Evolutionary conservation across 2,888 invertebrate species (phyloP), one percentile per base, ranked within the genome.

Genomic region (Mythimna impura): DNA sequence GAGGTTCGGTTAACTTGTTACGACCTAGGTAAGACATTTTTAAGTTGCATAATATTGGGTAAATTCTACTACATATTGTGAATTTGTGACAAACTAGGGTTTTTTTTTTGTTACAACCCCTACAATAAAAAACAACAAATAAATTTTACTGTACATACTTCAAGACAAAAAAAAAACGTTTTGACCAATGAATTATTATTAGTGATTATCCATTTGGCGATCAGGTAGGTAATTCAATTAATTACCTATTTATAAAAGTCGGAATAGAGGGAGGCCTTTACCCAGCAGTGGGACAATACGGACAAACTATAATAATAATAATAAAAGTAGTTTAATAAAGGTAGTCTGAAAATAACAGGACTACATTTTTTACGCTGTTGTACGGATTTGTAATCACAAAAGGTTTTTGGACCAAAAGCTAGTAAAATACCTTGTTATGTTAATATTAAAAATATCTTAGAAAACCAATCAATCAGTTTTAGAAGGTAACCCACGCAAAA

Each of bases 1-100:
- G 20, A 62, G 20, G n/a, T 25, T 62, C 30, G 30, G 20, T 67
- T 36, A 36, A 71, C 34, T 62, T 50, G 30, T 50, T 61, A 77
- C 25, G 43, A 22, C 60, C 34, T 43, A 43, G 20, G 40, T 12
- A 57, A 50, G 1, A 62, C 4, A 52, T 68, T 67, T 75, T 34
- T 36, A 47, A n/a, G 79, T 75, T 74, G 17, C 43, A 22, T 47
- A 54, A 3, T 52, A 50, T 5, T 30, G n/a, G 3, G 14, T 20
- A 36, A 12, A 30, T 52, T 54, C 9, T 12, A 22, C 3, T 5
- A 25, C 47, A 2, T 22, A 22, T n/a, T 65, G n/a, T 30, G 9
- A 43, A 47, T 64, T n/a, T 36, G 12, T 36, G 6, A 43, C 2
- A 25, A n/a, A 34, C n/a, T 20, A 1, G 34, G 1, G 30, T 30